A percentile compares a stretch with the other conserved stretches of the same genome.
phyloP scores from a whole-genome alignment of 2,797 vertebrate species.

The Leptatherina wallacei region DNA sequence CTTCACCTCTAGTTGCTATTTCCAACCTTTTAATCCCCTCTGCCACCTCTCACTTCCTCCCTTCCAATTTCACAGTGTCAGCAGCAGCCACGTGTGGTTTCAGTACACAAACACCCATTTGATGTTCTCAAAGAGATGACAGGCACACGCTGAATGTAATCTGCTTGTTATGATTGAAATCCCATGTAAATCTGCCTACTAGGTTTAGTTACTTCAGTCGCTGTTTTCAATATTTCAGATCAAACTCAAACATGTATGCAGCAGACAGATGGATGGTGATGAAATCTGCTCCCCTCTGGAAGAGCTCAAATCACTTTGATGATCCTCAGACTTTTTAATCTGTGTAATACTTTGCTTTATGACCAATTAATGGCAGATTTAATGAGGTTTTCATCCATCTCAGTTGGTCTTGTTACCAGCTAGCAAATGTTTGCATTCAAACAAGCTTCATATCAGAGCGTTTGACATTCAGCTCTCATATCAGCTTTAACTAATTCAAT shows the following conservation, averaged over 20 bases:
- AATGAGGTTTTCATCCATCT: neutral
- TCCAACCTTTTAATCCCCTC: conserved; percentile 45
- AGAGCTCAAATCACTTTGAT: neutral
- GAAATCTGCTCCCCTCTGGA: neutral
- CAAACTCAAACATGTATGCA: neutral
- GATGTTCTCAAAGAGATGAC: neutral
- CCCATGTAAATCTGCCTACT: conserved; percentile 1
- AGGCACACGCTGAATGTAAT: neutral
- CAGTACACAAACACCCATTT: neutral
- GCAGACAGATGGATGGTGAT: neutral
- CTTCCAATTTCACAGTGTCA: conserved; percentile 39
- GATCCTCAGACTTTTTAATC: neutral
- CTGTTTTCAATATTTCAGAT: neutral
- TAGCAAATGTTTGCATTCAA: neutral
- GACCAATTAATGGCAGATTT: neutral
- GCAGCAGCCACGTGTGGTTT: conserved; percentile 18
- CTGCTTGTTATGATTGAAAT: neutral
- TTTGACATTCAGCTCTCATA: neutral
- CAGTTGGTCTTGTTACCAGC: neutral
- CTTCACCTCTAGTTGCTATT: conserved; percentile 37
- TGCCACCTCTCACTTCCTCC: conserved; percentile 43
- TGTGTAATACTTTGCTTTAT: neutral
- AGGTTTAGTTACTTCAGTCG: neutral
- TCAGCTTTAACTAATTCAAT: neutral
- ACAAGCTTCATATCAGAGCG: neutral